Base-by-base conservation (phyloP, 2,113 vertebrate species). In the Megaceryle torquata region DNA sequence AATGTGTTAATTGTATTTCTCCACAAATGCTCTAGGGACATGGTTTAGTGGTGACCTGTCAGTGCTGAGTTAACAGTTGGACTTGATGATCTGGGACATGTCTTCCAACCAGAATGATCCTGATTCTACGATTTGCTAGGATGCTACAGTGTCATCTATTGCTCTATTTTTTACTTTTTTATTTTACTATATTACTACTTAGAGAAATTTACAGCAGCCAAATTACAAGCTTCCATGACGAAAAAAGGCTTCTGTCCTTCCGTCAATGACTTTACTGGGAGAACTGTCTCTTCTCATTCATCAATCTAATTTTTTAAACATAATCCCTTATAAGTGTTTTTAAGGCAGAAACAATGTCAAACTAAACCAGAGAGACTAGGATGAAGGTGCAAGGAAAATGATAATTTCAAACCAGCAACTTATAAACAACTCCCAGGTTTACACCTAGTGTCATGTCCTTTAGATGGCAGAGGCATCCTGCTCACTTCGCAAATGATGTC, bases 271-370 rank as follows among this genome's bases (percentile, higher is more conserved):
- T 93, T 86, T 88, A 86, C 92, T 90, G 79, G 70, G 57, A 81
- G 56, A 94, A 78, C 76, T 3, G 10, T 82, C 93, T 84, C 65
- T 77, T 91, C 57, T 83, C 72, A 86, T 93, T 84, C 65, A 84
- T 88, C 86, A 79, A 53, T 77, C 82, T 90, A 11, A 79, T 84
- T 92, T 94, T 93, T 93, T 50, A 81, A 88, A 60, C 54, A 78
- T 79, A 88, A 84, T 79, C 48, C 33, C 56, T 88, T 88, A 68
- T 82, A 79, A 95, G 70, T 64, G 35, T 88, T 95, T 74, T 95
- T 74, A 71, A 88, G 83, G 72, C 60, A 78, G 61, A 86, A 93
- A 53, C 72, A 86, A 46, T 64, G 76, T 53, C 48, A 84, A 82
- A 78, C 43, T 61, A 67, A 70, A 70, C 17, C 17, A 59, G 29